Base-by-base conservation (phyloP, 2,113 vertebrate species). In the Grallaria varia region DNA sequence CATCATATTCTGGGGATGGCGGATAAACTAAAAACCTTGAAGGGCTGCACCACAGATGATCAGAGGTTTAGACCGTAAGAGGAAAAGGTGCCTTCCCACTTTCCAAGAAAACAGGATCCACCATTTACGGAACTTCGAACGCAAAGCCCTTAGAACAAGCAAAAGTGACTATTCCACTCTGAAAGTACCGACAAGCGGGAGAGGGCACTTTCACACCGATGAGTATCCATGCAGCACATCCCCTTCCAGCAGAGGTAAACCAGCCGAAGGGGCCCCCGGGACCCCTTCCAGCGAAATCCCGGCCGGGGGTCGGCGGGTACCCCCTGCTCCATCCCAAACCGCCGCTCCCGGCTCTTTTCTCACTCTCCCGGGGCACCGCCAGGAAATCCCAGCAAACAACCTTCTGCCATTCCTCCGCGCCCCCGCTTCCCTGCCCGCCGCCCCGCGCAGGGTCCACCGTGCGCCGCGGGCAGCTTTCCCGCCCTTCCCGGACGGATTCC, bases 61-160 rank as follows among this genome's bases (percentile, higher is more conserved):
- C 13, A 23, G 31, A 37, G 9, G 8, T 0, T 39, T 31, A 69
- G 31, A 55, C 6, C 3, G 2, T 0, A 39, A 9, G 1, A 3
- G 18, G 20, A 3, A 52, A 87, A 75, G 2, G 2, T 4, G 3
- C 31, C 4, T 13, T 5, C 4, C 8, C 6, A 2, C 11, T 9
- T 18, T 21, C 15, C 42, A n/a, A 31, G 31, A 47, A 50, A 62
- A 40, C 4, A 22, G 31, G 45, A 25, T 1, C 15, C 12, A 4
- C 0, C 12, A 19, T 49, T 63, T 11, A 63, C 1, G 30, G 39
- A 33, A 67, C 37, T 11, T 14, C 37, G 50, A 31, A 33, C 1
- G 10, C 5, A 23, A 6, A 40, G 40, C 10, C 33, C 42, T 39
- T 6, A 23, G 35, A 21, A 16, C 4, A 31, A 31, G 31, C 12